Conservation (phyloP, 2,113 vertebrate species). For the Notothenia coriiceps region DNA sequence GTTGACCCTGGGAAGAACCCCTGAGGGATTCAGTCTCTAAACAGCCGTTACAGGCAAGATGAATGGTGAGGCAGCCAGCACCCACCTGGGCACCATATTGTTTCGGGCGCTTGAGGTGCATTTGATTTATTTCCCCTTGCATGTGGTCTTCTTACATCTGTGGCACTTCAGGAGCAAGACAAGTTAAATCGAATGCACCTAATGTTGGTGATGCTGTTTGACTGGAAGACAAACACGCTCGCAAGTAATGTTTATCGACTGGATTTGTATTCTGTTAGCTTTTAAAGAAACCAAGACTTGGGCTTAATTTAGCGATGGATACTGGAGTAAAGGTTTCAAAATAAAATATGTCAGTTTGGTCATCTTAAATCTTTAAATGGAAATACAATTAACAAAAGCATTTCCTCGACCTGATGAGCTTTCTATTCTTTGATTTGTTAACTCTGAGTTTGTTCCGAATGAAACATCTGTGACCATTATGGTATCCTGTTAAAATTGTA, state of each 20-base stretch:
- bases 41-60: constrained; percentile 75
- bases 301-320: neutral
- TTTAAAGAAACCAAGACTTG: neutral
- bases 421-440: neutral
- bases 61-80: constrained; percentile 63
- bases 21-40: constrained; percentile 75
- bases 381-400: no score
- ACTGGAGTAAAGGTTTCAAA: neutral
- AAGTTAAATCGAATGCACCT: neutral
- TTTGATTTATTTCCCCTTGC: constrained; percentile 70
- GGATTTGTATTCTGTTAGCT: neutral
- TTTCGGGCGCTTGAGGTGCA: constrained; percentile 64
- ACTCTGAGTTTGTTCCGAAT: neutral
- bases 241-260: neutral
- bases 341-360: no score
- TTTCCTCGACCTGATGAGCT: neutral
- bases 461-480: no score
- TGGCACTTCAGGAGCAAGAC: constrained; percentile 22
- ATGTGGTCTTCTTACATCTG: constrained; percentile 47
- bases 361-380: no score
- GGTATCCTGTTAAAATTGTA: no score
- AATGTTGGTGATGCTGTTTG: neutral
- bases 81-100: constrained; percentile 71
- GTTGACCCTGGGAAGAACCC: constrained; percentile 67
- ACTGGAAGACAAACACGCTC: constrained; percentile 6